Base-by-base conservation (phyloP, 2,888 invertebrate species). In the Blastobasis lacticolella region DNA sequence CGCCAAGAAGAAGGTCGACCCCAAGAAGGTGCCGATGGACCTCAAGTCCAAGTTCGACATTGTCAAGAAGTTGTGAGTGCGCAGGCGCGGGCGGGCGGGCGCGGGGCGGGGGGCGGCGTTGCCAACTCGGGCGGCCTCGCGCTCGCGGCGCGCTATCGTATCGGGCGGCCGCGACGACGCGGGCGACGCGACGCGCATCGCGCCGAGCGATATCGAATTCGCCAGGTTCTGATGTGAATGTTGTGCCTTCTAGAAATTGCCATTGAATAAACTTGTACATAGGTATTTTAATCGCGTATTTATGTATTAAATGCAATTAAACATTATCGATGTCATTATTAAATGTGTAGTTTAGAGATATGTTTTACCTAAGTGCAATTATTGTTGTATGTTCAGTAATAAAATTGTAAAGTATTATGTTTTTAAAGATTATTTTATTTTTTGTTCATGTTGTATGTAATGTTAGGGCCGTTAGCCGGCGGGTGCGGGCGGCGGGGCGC, bases 11-110 rank as follows among this genome's bases (percentile, higher is more conserved):
- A 95, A 95, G 80, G 92, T 94, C 75, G 96, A 97, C 81, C 96
- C 97, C 45, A 96, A 96, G 83, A 95, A 94, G 79, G 94, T 95
- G 73, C 92, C 92, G 48, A 93, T 97, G 88, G 96, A 96, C 88
- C 93, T 97, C 74, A 94, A 94, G 82, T 94, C 95, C 89, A 97
- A 97, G 88, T 96, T 96, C 76, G 96, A 97, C 79, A 97, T 97
- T 76, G 95, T 97, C 63, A 96, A 97, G 83, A 96, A 97, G 89
- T 92, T 97, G 81, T 97, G 92, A 82, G 66, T 48, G 57, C 38
- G 40, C 9, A 4, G 40, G 7, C 7, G 7, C 7, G 40, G 40
- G 40, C 40, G 40, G 2, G 58, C 55, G 53, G 57, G 54, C 37
- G 9, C 7, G 45, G 37, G 49, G 8, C 45, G 9, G 1, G 41